Conservation (phyloP, 2,888 invertebrate genomes). For the Iphiclides podalirius region DNA sequence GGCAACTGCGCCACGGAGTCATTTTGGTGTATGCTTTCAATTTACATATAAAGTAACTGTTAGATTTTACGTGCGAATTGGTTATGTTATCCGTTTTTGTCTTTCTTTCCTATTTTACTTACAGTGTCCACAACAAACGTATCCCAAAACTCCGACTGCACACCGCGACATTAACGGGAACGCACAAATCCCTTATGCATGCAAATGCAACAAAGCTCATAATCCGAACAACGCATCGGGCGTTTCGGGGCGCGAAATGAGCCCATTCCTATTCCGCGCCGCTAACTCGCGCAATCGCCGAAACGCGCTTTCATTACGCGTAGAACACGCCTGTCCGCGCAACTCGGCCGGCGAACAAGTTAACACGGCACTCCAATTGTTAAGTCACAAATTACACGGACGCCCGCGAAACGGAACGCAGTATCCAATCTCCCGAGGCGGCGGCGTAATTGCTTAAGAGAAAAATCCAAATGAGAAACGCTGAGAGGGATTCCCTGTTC, state of each 20-base stretch:
- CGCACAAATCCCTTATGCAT: conserved; percentile 30
- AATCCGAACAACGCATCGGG: conserved; percentile 40
- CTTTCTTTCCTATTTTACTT: too few relatives aligned
- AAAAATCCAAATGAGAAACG: conserved; percentile 81
- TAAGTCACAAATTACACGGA: conserved; percentile 71
- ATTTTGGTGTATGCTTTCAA: too few relatives aligned
- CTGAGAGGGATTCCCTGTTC: conserved; percentile 75
- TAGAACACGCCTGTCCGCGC: conserved; percentile 54
- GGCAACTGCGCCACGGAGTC: too few relatives aligned
- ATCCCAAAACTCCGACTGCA: too few relatives aligned
- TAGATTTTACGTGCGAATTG: too few relatives aligned
- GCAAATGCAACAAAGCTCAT: conserved; percentile 43
- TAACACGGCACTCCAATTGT: conserved; percentile 69
- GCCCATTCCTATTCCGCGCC: conserved; percentile 56
- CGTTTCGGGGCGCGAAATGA: conserved; percentile 46
- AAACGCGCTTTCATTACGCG: conserved; percentile 69
- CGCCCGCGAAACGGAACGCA: conserved; percentile 54
- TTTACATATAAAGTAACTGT: too few relatives aligned
- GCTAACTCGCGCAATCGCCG: conserved; percentile 62
- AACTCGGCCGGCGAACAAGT: conserved; percentile 60
- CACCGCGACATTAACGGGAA: not conserved
- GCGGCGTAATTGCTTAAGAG: conserved; percentile 76
- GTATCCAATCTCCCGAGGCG: conserved; percentile 65
- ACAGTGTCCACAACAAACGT: too few relatives aligned
- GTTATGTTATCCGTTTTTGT: too few relatives aligned